Base-by-base conservation (phyloP, 2,888 invertebrate genomes). In the Melipona bicolor region DNA sequence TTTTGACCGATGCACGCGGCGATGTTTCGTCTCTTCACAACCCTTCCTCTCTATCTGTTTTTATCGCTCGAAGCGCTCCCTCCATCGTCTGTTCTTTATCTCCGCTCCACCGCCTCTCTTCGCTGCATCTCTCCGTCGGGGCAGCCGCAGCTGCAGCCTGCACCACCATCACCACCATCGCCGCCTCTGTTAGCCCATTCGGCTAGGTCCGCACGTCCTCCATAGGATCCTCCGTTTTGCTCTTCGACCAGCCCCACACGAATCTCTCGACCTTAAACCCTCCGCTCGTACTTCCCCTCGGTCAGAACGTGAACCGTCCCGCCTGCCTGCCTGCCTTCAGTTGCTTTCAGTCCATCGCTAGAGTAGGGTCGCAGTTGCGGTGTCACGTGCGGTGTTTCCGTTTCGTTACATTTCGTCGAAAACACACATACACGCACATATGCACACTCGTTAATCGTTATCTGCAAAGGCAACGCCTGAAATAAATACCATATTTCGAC, bases 261-360 rank as follows among this genome's bases (percentile, higher is more conserved):
- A 75, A 84, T 85, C 81, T 83, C 71, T 69, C 82, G 80, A 85
- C 84, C 87, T 85, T 83, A 71, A 83, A 80, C 88, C 84, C 87
- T 85, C 84, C 27, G 74, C 73, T 69, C 82, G 65, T 83, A 74
- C 69, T 73, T 81, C 81, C 83, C 85, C 83, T 85, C 67, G 77
- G 72, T 79, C 79, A 81, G 77, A 81, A 81, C 71, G 56, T 77
- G 81, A 79, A 82, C 85, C 86, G 87, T 82, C 88, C 87, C 84
- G 83, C 85, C 65, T n/a, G 62, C 62, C 21, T 32, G 83, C 69
- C 81, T 73, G 77, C 59, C 72, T 81, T 87, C 88, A 91, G 91
- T 91, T 87, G 89, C 86, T 83, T 88, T 87, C 85, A 79, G 87
- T 88, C 89, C 89, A 88, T 85, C 87, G 90, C 62, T 68, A 36